Evolutionary conservation across 2,888 invertebrate genomes (phyloP).

Genomic region (Cyrtodaria siliqua): DNA sequence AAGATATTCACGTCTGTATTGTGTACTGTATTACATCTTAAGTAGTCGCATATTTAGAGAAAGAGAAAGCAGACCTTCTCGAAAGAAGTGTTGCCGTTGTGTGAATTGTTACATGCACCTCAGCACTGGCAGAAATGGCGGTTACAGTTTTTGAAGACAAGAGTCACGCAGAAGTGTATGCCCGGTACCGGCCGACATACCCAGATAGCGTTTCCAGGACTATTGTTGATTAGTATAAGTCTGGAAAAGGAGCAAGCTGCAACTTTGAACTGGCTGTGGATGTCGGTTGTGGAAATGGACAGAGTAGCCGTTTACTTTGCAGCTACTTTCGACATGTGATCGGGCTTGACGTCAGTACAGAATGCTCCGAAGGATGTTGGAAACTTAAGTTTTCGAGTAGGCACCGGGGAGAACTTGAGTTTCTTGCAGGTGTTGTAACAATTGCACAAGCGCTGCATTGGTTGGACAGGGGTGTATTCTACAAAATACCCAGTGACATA

Average conservation of each 20-base stretch:
- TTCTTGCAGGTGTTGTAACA: slow-evolving; percentile 81
- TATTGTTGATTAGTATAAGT: slow-evolving; percentile 67
- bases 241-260: slow-evolving; percentile 10
- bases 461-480: slow-evolving; percentile 86
- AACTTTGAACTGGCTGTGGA: slow-evolving; percentile 85
- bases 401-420: slow-evolving; percentile 84
- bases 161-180: slow-evolving; percentile 69
- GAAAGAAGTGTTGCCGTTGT: too few species aligned
- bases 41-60: too few species aligned
- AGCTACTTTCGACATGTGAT: too few species aligned
- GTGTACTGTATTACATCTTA: too few species aligned
- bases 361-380: slow-evolving; percentile 58
- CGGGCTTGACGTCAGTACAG: too few species aligned
- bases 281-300: slow-evolving; percentile 87
- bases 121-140: slow-evolving; percentile 44
- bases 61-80: too few species aligned
- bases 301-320: too few species aligned
- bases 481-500: too few species aligned
- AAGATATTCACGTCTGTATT: too few species aligned
- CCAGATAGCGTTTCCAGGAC: slow-evolving; percentile 63
- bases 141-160: slow-evolving; percentile 66
- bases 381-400: slow-evolving; percentile 78
- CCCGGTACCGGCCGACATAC: slow-evolving; percentile 74
- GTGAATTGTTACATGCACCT: too few species aligned
- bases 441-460: too few species aligned